Evolutionary conservation across 2,113 vertebrate species (phyloP), one percentile per base, ranked within the genome.

Genomic region (Macheiramphus alcinus): DNA sequence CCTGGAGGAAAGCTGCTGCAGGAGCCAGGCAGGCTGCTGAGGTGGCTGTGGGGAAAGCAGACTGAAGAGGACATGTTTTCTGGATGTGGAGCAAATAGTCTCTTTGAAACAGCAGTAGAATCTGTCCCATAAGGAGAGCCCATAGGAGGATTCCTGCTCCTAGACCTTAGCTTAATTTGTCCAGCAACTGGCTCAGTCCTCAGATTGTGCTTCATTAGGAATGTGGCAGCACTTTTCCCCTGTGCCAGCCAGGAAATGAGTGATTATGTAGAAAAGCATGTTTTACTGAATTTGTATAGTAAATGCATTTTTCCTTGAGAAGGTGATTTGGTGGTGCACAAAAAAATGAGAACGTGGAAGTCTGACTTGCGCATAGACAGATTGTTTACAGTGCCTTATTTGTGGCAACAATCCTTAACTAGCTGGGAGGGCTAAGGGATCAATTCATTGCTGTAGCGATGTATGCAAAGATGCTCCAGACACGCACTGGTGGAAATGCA

Each of bases 311-410:
- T 78, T 40, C 40, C 38, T 53, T 21, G 40, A 63, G n/a, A 55
- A 84, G 48, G 42, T 55, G 31, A 42, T 55, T 70, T 14, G 26
- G 23, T 56, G 48, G 18, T 38, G 48, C 7, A 3, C 74, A 61
- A 58, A 50, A 31, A 12, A 0, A 12, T 3, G 3, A 4, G 17
- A 23, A 29, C 0, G 10, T 31, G 27, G 21, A 8, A 3, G 34
- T 8, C 22, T 68, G 84, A 11, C 31, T n/a, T 20, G 14, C 0
- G 2, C 3, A 18, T 4, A 7, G 65, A 13, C 19, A 27, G 17
- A 1, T 1, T 70, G 36, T 26, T 58, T 20, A 14, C 38, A 61
- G 6, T 18, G 9, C 7, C 71, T 9, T 3, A 31, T 7, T 50
- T 38, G 26, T 32, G 87, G 62, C 82, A 45, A 47, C 23, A 19